These are phyloP conservation scores for Hydrotaea diabolus DNA, from an alignment of 2,888 invertebrate species.

Conservation along the genomic window DNA sequence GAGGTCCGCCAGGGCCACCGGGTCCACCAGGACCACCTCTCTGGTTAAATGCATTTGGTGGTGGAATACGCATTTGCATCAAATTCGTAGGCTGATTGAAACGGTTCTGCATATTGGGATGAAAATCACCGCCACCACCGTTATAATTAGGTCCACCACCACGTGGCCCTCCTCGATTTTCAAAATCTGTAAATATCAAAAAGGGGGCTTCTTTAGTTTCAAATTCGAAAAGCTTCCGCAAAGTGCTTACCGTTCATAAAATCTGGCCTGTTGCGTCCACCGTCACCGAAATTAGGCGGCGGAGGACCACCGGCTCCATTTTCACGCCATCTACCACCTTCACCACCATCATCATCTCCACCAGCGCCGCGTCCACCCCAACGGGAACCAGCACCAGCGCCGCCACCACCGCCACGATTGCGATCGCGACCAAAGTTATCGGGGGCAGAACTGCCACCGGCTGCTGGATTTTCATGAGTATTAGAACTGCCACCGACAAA, in stretches of 20 bases:
- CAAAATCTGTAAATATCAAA: conserved; percentile 72
- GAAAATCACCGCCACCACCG: conserved; percentile 75
- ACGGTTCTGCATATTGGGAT: conserved; percentile 79
- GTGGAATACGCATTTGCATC: conserved; percentile 80
- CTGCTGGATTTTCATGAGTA: conserved; percentile 41
- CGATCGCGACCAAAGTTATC: conserved; percentile 75
- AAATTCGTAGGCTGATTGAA: conserved; percentile 79
- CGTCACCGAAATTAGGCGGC: conserved; percentile 71
- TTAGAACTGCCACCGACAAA: conserved; percentile 69
- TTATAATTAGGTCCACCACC: conserved; percentile 70
- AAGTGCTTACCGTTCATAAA: conserved; percentile 74
- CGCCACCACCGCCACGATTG: conserved; percentile 70
- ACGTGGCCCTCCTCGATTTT: conserved; percentile 72
- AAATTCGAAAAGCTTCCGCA: not conserved
- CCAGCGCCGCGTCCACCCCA: conserved; percentile 80
- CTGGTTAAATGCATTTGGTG: conserved; percentile 77
- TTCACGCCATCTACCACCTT: conserved; percentile 72
- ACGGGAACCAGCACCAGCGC: conserved; percentile 70
- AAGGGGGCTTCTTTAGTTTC: not conserved
- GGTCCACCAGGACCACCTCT: conserved; percentile 75
- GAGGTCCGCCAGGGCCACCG: conserved; percentile 70
- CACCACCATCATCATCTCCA: conserved; percentile 79
- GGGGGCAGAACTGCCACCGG: conserved; percentile 69
- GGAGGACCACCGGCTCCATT: conserved; percentile 68
- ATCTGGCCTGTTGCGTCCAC: conserved; percentile 74